phyloP scores from a whole-genome alignment of 1,140 invertebrate species.

The Zophobas atratus region DNA sequence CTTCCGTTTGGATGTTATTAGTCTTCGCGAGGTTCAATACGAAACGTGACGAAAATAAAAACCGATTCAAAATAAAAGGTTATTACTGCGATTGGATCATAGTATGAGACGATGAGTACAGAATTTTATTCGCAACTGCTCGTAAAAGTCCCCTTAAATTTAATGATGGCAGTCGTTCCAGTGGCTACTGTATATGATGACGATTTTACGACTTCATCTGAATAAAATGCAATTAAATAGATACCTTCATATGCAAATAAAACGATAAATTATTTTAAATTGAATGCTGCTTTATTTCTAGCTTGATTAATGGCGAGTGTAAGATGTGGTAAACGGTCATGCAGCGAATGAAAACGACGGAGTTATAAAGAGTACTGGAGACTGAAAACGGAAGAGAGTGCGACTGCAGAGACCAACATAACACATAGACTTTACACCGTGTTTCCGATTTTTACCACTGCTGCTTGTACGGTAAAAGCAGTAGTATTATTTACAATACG shows the following conservation, averaged over 20 bases:
- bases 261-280: neutral
- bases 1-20: neutral
- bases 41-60: conserved; percentile 45
- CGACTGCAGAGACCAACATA: neutral
- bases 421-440: conserved; percentile 5
- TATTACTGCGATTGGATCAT: conserved; percentile 38
- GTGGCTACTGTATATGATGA: conserved; percentile 33
- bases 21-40: conserved; percentile 27
- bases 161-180: conserved; percentile 31
- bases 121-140: conserved; percentile 33
- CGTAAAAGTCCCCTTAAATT: conserved; percentile 39
- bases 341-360: too few species aligned
- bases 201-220: conserved; percentile 29
- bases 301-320: neutral
- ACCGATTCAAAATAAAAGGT: conserved; percentile 39
- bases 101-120: conserved; percentile 16
- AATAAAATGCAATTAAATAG: conserved; percentile 6
- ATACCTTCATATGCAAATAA: neutral
- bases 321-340: too few species aligned
- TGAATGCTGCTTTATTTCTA: neutral
- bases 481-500: neutral
- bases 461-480: neutral
- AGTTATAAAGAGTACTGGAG: too few species aligned
- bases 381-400: neutral
- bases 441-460: neutral